Evolutionary conservation across 2,888 invertebrate genomes (phyloP).

Genomic region (Scaptomyza polygonia): DNA sequence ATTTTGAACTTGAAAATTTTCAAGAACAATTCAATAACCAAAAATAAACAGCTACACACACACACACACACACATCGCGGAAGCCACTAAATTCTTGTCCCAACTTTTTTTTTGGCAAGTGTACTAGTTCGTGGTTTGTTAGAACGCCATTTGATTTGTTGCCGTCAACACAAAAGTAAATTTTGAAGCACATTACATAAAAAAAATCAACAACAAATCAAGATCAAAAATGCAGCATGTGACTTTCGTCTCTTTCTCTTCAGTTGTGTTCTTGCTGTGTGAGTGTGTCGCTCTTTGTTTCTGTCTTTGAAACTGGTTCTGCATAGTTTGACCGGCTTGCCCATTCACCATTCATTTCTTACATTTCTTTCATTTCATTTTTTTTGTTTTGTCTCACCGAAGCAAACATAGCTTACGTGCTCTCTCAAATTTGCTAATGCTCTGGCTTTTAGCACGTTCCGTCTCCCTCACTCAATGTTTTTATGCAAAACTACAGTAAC

Average conservation of each 20-base stretch:
- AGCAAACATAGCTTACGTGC: conserved; percentile 48
- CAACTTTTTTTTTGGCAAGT: background rate
- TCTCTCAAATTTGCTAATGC: conserved; percentile 12
- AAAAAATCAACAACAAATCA: conserved; percentile 48
- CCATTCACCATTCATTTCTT: conserved; percentile 55
- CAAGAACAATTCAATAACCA: background rate
- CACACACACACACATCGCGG: background rate
- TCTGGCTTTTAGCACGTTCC: conserved; percentile 2
- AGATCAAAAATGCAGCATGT: conserved; percentile 64
- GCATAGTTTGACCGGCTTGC: conserved; percentile 46
- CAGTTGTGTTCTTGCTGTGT: conserved; percentile 1
- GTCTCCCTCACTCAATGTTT: conserved; percentile 9
- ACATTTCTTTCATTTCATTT: conserved; percentile 39
- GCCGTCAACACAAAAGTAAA: conserved; percentile 8
- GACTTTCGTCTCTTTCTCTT: conserved; percentile 30
- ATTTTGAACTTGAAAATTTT: conserved; percentile 21
- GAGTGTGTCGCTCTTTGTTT: conserved; percentile 10
- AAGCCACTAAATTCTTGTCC: background rate
- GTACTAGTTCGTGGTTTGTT: background rate
- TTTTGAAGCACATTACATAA: conserved; percentile 20
- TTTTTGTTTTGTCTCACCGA: conserved; percentile 34
- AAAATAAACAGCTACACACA: conserved; percentile 16
- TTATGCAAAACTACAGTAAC: conserved; percentile 54
- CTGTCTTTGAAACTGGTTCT: conserved; percentile 49
- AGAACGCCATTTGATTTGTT: conserved; percentile 20